Percentiles rank a stretch among this genome's conserved stretches.
Evolutionary conservation across 2,888 invertebrate species (phyloP).

Genomic region (Anodontia alba): DNA sequence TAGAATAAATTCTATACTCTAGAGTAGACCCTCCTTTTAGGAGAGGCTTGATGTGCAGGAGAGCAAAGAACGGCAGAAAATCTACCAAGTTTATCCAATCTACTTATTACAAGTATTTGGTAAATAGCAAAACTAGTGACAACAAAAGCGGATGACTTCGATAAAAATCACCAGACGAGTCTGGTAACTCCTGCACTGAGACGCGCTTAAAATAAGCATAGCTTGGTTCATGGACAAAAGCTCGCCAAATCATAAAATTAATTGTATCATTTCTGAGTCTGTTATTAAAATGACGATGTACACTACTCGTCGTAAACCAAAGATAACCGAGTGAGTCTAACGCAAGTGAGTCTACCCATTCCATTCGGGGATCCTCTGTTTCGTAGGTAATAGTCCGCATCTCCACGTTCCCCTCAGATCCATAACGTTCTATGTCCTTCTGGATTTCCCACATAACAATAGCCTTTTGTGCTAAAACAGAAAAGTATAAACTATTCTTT

Average conservation of each 20-base stretch:
- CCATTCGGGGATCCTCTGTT: slow-evolving; percentile 63
- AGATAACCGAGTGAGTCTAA: slow-evolving; percentile 70
- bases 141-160: not conserved
- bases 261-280: slow-evolving; percentile 49
- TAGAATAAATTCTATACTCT: too few relatives aligned
- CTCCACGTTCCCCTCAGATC: slow-evolving; percentile 43
- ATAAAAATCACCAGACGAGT: not conserved
- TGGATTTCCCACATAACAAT: slow-evolving; percentile 69
- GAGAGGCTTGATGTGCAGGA: too few relatives aligned
- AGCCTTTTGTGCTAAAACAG: slow-evolving; percentile 64
- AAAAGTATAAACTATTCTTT: slow-evolving; percentile 68
- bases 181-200: not conserved
- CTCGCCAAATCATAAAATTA: slow-evolving; percentile 60
- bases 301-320: slow-evolving; percentile 74
- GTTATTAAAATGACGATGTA: slow-evolving; percentile 60
- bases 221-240: slow-evolving; percentile 61
- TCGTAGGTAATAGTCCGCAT: slow-evolving; percentile 56
- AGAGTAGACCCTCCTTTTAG: too few relatives aligned
- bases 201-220: slow-evolving; percentile 49
- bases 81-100: too few relatives aligned
- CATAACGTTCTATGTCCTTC: slow-evolving; percentile 55
- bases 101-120: too few relatives aligned
- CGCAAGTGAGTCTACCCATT: slow-evolving; percentile 75
- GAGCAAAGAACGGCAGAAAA: too few relatives aligned
- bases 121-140: not conserved